Evolutionary conservation across 2,113 vertebrate species (phyloP).

Genomic region (Dendrocopos noguchii): DNA sequence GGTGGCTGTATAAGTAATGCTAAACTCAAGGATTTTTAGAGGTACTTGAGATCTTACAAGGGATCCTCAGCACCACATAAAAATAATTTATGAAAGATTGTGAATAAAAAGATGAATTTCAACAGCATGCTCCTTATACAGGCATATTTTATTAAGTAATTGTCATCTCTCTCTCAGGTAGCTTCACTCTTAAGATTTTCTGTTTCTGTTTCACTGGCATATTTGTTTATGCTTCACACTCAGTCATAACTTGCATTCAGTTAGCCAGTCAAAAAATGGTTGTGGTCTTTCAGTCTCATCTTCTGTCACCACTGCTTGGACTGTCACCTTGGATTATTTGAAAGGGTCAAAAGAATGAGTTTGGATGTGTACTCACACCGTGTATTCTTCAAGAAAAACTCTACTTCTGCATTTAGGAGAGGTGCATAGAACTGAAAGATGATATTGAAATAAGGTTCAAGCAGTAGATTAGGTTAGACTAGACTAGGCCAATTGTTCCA

Average conservation of each 20-base stretch:
- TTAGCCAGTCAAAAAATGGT: neutral
- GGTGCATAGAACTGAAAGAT: neutral
- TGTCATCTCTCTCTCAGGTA: neutral
- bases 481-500: neutral
- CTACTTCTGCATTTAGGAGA: neutral
- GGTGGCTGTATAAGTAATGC: neutral
- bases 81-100: neutral
- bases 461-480: neutral
- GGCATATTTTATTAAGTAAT: neutral
- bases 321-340: neutral
- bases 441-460: neutral
- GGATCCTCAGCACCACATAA: neutral
- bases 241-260: neutral
- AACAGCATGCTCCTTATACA: neutral
- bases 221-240: neutral
- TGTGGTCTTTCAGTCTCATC: neutral
- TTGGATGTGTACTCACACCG: slow-evolving; percentile 15
- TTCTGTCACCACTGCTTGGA: neutral
- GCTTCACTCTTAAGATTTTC: neutral
- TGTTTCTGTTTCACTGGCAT: neutral
- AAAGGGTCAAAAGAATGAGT: neutral
- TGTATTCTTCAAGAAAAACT: slow-evolving; percentile 34
- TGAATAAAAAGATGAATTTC: neutral
- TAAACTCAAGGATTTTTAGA: neutral
- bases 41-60: neutral